Conservation (phyloP, 2,113 vertebrate species). For the Bos indicus region DNA sequence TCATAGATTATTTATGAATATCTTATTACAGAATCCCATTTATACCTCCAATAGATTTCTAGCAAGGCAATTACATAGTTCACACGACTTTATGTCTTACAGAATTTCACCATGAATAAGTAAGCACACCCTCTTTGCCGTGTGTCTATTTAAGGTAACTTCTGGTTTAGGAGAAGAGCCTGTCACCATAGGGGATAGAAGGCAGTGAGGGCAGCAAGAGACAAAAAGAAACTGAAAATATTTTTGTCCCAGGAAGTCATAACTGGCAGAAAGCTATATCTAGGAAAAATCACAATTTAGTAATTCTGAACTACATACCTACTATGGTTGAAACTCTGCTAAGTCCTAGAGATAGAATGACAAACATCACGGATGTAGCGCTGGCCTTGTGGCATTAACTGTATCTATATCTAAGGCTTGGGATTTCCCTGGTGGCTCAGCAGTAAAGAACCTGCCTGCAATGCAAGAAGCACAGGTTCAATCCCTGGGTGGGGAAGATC, state of each 20-base stretch:
- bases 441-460: background rate
- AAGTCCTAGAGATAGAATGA: background rate
- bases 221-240: background rate
- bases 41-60: slow-evolving; percentile 24
- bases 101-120: slow-evolving; percentile 26
- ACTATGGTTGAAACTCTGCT: background rate
- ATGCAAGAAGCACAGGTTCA: background rate
- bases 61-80: slow-evolving; percentile 29
- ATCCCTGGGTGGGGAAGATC: background rate
- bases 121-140: background rate
- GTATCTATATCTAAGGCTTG: background rate
- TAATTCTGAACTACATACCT: background rate
- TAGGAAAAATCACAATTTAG: background rate
- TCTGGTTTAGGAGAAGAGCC: background rate
- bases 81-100: slow-evolving; percentile 17
- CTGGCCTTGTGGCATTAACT: background rate
- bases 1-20: slow-evolving; percentile 66
- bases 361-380: background rate
- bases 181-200: background rate
- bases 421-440: background rate
- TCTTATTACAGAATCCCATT: slow-evolving; percentile 54
- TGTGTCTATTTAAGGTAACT: slow-evolving; percentile 10
- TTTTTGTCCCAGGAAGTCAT: background rate
- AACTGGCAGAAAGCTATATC: background rate
- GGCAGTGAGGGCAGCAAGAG: background rate